Base-by-base conservation (phyloP, 2,888 invertebrate genomes). In the Cremastinae sp. region DNA sequence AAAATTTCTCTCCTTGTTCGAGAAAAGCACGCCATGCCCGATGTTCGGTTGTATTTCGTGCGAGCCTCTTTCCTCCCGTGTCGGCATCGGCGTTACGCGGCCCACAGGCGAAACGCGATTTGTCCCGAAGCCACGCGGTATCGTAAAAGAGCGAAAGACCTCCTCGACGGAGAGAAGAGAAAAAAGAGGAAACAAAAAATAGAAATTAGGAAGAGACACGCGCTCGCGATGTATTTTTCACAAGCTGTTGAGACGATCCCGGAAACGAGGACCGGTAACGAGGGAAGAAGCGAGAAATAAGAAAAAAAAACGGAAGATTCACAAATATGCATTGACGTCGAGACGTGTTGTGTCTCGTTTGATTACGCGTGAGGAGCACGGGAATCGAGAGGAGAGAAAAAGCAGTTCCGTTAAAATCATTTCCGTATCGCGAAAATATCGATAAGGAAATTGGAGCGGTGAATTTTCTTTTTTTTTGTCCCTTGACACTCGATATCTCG, bases 11-110 rank as follows among this genome's bases (percentile, higher is more conserved):
- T 14, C 12, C 59, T 20, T 2, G 10, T 20, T 9, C 22, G 22
- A 4, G 22, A 51, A 64, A 49, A 47, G 64, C 83, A 80, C 86
- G 86, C 86, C 85, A 85, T 86, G 83, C 84, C 83, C 83, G 83
- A 75, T 80, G 75, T 78, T 78, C 28, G 55, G 70, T n/a, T 71
- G 59, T 79, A 64, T 77, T 74, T 66, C 59, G 58, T 55, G 64
- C 51, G 41, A 73, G 53, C 70, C 74, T 77, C 75, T 78, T 70
- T 74, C 81, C 73, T 81, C 78, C 69, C 78, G 79, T 81, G 79
- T 81, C 78, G 81, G 79, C 80, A 75, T 80, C 79, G 80, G 76
- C 73, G 76, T 80, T 76, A 75, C 79, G 70, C 65, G 80, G 78
- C 65, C 39, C 70, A 58, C 28, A 43, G 66, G 72, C 43, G 58